Base-by-base conservation (phyloP, 2,113 vertebrate genomes). In the Accipiter virgatus region DNA sequence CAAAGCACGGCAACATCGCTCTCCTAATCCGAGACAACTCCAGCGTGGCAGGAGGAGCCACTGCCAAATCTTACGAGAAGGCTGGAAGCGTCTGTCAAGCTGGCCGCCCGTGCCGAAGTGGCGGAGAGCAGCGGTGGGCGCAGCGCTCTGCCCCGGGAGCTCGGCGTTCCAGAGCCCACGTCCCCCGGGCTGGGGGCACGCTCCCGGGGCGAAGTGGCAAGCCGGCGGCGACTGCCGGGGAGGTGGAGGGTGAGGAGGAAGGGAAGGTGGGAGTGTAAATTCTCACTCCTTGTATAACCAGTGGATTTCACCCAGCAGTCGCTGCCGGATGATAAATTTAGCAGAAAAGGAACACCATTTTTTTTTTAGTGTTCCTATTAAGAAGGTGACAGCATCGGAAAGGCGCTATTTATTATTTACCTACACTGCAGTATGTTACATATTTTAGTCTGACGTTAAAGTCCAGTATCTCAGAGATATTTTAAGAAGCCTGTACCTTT, bases 401-500 rank as follows among this genome's bases (percentile, higher is more conserved):
- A 72, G 47, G 22, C 13, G 7, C 34, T 92, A 43, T 59, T 92
- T 83, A 43, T 86, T 92, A 78, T 71, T 90, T 83, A 81, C 59
- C 61, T 68, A 34, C 1, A 1, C 67, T 67, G 61, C 65, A 52
- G 73, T 50, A 32, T 29, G 13, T 56, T 94, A 58, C 59, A 29
- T 29, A 68, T 18, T 88, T 74, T 1, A 67, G 31, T 65, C 72
- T 42, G 47, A 83, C 40, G 47, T 63, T 67, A 56, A 27, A 78
- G 47, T 52, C 56, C 58, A 47, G 40, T 53, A 45, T 43, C 38
- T 82, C 55, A 68, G 63, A 80, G 68, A 45, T 45, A 74, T 25
- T 53, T 91, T 80, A 72, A 89, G 56, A 84, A 96, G 73, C 25
- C 42, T 77, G 40, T 55, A 66, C 29, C 31, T 91, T 63, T 95